Evolutionary conservation across 2,797 vertebrate species (phyloP).

Genomic region (Characodon lateralis): DNA sequence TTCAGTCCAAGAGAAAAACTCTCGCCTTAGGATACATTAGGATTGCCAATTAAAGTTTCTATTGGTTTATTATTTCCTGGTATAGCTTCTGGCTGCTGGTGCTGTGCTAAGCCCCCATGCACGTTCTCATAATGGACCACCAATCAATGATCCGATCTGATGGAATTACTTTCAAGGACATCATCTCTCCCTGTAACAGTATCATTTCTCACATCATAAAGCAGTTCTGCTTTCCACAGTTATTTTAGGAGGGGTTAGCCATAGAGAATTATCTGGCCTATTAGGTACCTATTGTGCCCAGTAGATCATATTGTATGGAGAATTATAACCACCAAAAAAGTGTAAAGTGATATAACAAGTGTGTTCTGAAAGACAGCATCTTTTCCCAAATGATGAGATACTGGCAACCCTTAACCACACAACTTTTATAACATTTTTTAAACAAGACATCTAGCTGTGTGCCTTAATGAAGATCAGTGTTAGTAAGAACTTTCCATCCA

Average conservation of each 20-base stretch:
- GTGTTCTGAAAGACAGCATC: neutral
- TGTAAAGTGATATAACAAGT: neutral
- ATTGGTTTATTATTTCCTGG: constrained; percentile 55
- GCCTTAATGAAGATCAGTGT: neutral
- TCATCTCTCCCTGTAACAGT: constrained; percentile 43
- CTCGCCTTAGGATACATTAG: constrained; percentile 63
- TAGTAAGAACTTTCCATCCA: neutral
- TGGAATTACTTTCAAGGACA: constrained; percentile 65
- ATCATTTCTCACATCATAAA: constrained; percentile 45
- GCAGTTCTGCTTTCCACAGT: constrained; percentile 48
- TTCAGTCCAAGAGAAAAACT: constrained; percentile 20
- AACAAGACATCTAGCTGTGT: neutral
- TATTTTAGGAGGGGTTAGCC: constrained; percentile 17
- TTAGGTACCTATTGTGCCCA: neutral
- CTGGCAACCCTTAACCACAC: neutral
- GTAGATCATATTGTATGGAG: neutral
- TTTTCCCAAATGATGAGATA: neutral
- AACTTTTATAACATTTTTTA: neutral
- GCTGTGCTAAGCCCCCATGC: constrained; percentile 38
- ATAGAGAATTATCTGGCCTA: neutral
- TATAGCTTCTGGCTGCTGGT: constrained; percentile 39
- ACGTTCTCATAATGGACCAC: constrained; percentile 53
- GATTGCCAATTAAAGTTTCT: constrained; percentile 50
- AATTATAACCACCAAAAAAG: neutral
- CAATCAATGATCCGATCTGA: constrained; percentile 69